Base-by-base conservation (phyloP, 2,113 vertebrate species). In the Sciurus niger region DNA sequence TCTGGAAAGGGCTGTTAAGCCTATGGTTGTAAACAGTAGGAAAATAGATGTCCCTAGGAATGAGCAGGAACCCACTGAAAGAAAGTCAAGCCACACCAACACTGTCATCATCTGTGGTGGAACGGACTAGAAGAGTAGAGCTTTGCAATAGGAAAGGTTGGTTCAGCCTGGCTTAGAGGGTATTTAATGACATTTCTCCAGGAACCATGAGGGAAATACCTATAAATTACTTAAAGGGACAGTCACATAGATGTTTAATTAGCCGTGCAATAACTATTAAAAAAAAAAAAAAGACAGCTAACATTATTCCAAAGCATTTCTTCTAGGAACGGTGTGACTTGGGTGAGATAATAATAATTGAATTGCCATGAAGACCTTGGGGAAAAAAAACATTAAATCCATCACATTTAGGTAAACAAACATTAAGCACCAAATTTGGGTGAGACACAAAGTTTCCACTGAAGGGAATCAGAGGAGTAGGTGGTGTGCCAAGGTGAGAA, bases 351-450 rank as follows among this genome's bases (percentile, higher is more conserved):
- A 16, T 86, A 78, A 80, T 30, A 79, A 92, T 51, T 48, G 25
- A 84, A 80, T 40, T 40, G 55, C 58, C 32, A 11, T 16, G 1
- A 86, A 95, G n/a, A 77, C 1, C 76, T 89, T n/a, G 40, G 12
- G 37, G 10, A 74, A 22, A 72, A 32, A 46, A 82, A 90, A 76
- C 30, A 16, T 55, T 46, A 40, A 86, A 12, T 73, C 10, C 55
- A 24, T 63, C 86, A 82, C 24, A 60, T 51, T 93, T 86, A 93
- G 43, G n/a, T 73, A 14, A 37, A 83, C 82, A 63, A 80, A 67
- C 25, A 58, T 28, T 58, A 87, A 73, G 37, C 40, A 40, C 48
- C 32, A 51, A 43, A 43, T 90, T n/a, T 84, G 67, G 20, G 25
- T 30, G 65, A 82, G 20, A 14, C 16, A 89, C 46, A 74, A 16